Evolutionary conservation across 2,113 vertebrate genomes (phyloP).

Genomic region (Nycticorax nycticorax): DNA sequence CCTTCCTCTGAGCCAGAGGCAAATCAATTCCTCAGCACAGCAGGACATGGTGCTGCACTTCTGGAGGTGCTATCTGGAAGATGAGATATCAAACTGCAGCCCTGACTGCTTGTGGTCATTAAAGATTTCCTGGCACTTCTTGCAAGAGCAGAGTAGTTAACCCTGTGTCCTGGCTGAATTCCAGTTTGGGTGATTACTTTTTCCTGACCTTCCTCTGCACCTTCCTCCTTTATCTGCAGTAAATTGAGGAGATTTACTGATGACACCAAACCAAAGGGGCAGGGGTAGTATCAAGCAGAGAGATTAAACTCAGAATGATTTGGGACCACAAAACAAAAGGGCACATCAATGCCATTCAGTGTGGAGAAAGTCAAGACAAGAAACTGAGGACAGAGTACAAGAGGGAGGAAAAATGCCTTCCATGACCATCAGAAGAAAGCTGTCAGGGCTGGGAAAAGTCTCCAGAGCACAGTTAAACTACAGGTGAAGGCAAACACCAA

Average conservation of each 20-base stretch:
- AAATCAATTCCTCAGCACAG: conserved; percentile 20
- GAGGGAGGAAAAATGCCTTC: not conserved
- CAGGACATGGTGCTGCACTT: not conserved
- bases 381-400: not conserved
- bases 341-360: not conserved
- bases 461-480: not conserved
- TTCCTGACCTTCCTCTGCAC: conserved; percentile 22
- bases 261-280: not conserved
- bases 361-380: not conserved
- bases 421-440: not conserved
- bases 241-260: conserved; percentile 52
- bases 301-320: conserved; percentile 29
- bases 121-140: conserved; percentile 49
- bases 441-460: not conserved
- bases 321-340: not conserved
- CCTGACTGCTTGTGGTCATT: conserved; percentile 15
- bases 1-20: not conserved
- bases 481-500: not conserved
- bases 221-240: conserved; percentile 18
- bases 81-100: not conserved
- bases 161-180: conserved; percentile 40
- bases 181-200: conserved; percentile 47
- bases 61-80: not conserved
- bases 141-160: conserved; percentile 25
- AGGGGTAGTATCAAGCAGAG: not conserved